phyloP scores from a whole-genome alignment of 2,113 vertebrate species.

The Phocoena phocoena region DNA sequence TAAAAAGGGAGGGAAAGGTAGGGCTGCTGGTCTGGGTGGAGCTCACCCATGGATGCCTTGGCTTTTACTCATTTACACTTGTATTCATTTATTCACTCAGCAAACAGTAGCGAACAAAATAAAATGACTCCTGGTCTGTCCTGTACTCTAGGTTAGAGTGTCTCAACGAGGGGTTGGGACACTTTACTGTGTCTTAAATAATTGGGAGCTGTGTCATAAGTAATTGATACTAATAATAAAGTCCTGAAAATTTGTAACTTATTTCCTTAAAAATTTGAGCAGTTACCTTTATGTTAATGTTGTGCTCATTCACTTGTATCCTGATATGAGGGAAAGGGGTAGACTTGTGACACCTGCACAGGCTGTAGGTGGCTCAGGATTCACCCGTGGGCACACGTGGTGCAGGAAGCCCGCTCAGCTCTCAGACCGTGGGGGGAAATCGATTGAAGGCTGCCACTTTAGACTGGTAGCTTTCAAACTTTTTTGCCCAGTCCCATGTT shows the following conservation, averaged over 20 bases:
- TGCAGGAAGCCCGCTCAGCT: neutral
- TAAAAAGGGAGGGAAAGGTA: neutral
- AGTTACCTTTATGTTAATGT: neutral
- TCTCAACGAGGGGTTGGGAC: neutral
- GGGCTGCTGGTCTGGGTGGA: neutral
- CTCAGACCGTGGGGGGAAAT: neutral
- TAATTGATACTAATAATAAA: constrained; percentile 4
- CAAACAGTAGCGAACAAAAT: neutral
- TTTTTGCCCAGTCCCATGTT: neutral
- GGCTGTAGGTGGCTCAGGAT: neutral
- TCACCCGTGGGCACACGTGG: rapidly evolving
- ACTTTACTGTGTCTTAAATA: neutral
- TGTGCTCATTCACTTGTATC: neutral
- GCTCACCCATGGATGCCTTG: neutral
- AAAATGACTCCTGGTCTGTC: neutral
- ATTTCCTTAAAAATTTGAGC: constrained; percentile 25
- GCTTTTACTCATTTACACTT: neutral
- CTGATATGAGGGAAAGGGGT: neutral
- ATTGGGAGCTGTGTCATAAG: neutral
- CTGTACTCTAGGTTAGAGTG: neutral
- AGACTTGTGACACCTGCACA: neutral
- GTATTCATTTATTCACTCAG: neutral
- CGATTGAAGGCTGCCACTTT: neutral
- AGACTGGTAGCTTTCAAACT: neutral
- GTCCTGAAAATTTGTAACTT: neutral